phyloP scores from a whole-genome alignment of 1,140 invertebrate species.

The Microvelia longipes region DNA sequence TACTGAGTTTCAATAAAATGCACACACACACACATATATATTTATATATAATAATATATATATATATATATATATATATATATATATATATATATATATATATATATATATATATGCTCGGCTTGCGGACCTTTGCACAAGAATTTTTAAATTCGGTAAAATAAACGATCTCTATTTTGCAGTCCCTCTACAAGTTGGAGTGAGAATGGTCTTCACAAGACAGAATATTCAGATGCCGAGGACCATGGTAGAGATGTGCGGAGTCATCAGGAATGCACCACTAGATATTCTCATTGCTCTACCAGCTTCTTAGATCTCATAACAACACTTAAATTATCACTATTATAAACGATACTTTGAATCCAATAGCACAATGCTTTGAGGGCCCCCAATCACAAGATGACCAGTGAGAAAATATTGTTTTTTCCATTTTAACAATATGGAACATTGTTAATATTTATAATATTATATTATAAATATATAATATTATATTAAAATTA shows the following conservation, averaged over 20 bases:
- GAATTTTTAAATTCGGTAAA: neutral
- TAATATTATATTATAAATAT: too few species aligned
- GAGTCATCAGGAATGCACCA: slow-evolving; percentile 33
- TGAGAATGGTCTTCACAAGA: neutral
- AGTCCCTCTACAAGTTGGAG: neutral
- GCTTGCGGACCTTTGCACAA: too few species aligned
- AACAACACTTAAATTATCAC: neutral
- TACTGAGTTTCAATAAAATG: too few species aligned
- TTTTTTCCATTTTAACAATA: too few species aligned
- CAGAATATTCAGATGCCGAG: slow-evolving; percentile 4
- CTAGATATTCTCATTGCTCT: neutral
- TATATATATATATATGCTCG: slow-evolving; percentile 1
- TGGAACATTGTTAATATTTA: too few species aligned
- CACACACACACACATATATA: too few species aligned
- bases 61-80: slow-evolving; percentile 3
- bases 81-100: slow-evolving; percentile 6
- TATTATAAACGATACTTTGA: neutral
- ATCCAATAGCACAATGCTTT: too few species aligned
- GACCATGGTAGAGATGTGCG: neutral
- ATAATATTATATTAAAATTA: too few species aligned
- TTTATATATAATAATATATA: neutral
- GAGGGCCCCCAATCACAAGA: too few species aligned
- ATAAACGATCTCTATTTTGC: neutral
- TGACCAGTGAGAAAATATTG: too few species aligned
- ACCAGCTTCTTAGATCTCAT: neutral